Evolutionary conservation across 2,113 vertebrate species (phyloP), one percentile per base, ranked within the genome.

Genomic region (Gnathonemus longibarbis): DNA sequence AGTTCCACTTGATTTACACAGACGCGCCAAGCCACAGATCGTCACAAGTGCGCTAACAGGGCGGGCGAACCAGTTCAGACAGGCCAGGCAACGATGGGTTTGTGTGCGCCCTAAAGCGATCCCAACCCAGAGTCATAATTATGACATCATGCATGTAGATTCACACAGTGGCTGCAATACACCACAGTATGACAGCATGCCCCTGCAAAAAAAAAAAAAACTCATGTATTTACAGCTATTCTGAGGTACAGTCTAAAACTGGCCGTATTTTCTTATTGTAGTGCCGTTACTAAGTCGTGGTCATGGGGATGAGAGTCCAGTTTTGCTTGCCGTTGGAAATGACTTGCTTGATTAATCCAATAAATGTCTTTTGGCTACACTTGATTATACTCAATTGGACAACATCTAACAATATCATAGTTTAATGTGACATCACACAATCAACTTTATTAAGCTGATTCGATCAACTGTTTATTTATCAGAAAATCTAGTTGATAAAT

Each of bases 1-100:
- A 0, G 0, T 88, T 92, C 89, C 21, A 42, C 91, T 91, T 93
- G 90, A 90, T 93, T 77, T 91, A 91, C 92, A 91, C 35, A 80
- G 62, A 70, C 62, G 62, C 27, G 62, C 62, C 62, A 92, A 93
- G 24, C 58, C 93, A 92, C 93, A 95, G 93, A 94, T 95, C 95
- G 93, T 94, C 93, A 93, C 88, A 92, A 87, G 85, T 83, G 77
- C 35, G 15, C 46, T 48, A 49, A 5, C 45, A 86, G 45, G 45
- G 45, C 90, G 92, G 90, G 91, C 90, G 92, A 93, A 93, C 94
- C 92, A 93, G 95, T 92, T 92, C 66, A 58, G 0, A 94, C 95
- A 95, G 0, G 95, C 62, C 27, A 24, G 66, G 66, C 74, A 77
- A 45, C 19, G 91, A 91, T 88, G 91, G 90, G 88, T 93, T 91